Base-by-base conservation (phyloP, 2,888 invertebrate species). In the Gasteruption jaculator region DNA sequence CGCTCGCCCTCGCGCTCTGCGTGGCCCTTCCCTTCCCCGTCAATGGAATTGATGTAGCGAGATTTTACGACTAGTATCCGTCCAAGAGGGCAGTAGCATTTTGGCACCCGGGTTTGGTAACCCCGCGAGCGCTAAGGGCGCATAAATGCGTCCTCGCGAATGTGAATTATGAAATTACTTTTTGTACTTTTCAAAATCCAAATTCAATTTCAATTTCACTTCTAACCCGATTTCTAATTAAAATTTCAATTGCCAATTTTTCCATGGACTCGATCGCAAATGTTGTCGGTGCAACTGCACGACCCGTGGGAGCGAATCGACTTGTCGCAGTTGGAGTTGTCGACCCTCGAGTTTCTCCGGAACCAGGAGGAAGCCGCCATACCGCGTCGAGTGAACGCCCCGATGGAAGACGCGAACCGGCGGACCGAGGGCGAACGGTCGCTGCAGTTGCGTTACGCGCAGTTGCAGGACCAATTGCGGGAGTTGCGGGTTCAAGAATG, bases 391-490 rank as follows among this genome's bases (percentile, higher is more conserved):
- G 79, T 95, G 63, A 90, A 91, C 77, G 89, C 87, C 1, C 71
- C 95, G 47, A 88, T 88, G 39, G 93, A 94, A 64, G 95, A 96
- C 68, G 94, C 95, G 1, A 86, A 83, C 46, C 77, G 93, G 39
- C 95, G 96, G 74, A 89, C 85, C 58, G 91, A 93, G 50, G 77
- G 96, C 41, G 97, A 99, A 68, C 87, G 85, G 56, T 81, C 80
- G 43, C 74, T 97, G 34, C 97, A 99, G 74, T 79, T 80, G 46
- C 81, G 83, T 56, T 97, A 86, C 66, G 81, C 85, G 1, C 82
- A 85, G 48, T 74, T 94, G 1, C 82, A 85, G 52, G 76, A 81
- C 3, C 79, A 85, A 54, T 65, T 79, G 33, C 71, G 72, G 43
- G 64, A 72, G 47, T 46, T 71, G n/a, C n/a, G n/a, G n/a, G n/a